Evolutionary conservation across 2,888 invertebrate genomes (phyloP), one percentile per base, ranked within the genome.

Genomic region (Euproctis similis): DNA sequence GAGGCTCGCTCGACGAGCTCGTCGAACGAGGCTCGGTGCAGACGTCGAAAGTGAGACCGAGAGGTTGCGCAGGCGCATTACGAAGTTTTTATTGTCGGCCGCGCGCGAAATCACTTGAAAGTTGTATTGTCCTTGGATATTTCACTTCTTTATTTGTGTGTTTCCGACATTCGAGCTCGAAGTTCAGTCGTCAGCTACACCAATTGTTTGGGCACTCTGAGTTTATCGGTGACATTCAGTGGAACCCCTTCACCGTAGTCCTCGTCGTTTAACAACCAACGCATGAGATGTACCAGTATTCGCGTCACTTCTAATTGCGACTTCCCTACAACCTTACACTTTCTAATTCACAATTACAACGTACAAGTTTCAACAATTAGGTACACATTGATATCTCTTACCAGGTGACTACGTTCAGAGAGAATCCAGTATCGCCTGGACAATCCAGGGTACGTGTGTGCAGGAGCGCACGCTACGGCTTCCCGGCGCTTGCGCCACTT

Each of bases 41-140:
- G 71, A 66, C 74, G 77, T 78, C 75, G 80, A 80, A 77, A 80
- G 81, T 77, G 68, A 77, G 72, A 72, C 75, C 72, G 78, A 72
- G 78, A 76, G 71, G 80, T 82, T 81, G 84, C 84, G 80, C 80
- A 80, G 76, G 61, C 76, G 68, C 63, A 66, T 78, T 77, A 77
- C 81, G 75, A 76, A 81, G 81, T 82, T 84, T 80, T 84, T 81
- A 80, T 75, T 76, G 80, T 78, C 75, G 77, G 76, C 73, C 62
- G 77, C 76, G 77, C 80, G 80, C 80, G 84, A 84, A 82, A 82
- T 84, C 81, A 77, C 75, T 84, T 76, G 84, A 84, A 84, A 82
- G 82, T 82, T 75, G 75, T 73, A 73, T 74, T 81, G 82, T 82
- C 81, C 84, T 84, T 84, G 82, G 77, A 69, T 81, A 77, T 80